These are phyloP conservation scores for Chromis chromis DNA, from an alignment of 2,797 vertebrate genomes.

Conservation along the genomic window DNA sequence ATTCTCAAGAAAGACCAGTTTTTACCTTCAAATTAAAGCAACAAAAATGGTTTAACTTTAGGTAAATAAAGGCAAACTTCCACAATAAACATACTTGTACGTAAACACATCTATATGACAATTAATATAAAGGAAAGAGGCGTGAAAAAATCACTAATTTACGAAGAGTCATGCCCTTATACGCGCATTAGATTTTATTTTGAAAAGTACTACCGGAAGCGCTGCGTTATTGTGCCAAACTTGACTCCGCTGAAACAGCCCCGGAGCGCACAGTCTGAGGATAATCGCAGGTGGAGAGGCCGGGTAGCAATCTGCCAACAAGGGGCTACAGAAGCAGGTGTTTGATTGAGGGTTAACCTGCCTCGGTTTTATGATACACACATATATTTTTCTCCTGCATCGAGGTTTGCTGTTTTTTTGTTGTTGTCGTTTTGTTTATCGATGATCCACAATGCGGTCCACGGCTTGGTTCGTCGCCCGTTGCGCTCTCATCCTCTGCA, in stretches of 20 bases:
- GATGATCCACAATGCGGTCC: constrained; percentile 69
- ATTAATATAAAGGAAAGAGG: not conserved
- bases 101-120: rapidly evolving
- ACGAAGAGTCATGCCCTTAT: rapidly evolving
- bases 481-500: constrained; percentile 75
- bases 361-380: not conserved
- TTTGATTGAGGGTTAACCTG: not conserved
- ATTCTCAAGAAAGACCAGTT: not conserved
- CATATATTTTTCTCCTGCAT: not conserved
- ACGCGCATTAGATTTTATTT: not conserved
- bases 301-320: constrained; percentile 38
- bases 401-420: not conserved
- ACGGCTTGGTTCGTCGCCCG: constrained; percentile 64
- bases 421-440: not conserved
- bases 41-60: no score
- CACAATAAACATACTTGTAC: rapidly evolving
- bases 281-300: constrained; percentile 77
- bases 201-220: constrained; percentile 47
- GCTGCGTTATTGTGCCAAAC: rapidly evolving
- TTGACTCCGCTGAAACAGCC: constrained; percentile 25
- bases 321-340: constrained; percentile 39
- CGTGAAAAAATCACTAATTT: no score
- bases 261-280: constrained; percentile 54
- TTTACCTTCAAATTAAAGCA: constrained; percentile 43
- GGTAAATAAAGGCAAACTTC: rapidly evolving